Conservation (phyloP, 2,797 vertebrate species). For the Falco berigora region DNA sequence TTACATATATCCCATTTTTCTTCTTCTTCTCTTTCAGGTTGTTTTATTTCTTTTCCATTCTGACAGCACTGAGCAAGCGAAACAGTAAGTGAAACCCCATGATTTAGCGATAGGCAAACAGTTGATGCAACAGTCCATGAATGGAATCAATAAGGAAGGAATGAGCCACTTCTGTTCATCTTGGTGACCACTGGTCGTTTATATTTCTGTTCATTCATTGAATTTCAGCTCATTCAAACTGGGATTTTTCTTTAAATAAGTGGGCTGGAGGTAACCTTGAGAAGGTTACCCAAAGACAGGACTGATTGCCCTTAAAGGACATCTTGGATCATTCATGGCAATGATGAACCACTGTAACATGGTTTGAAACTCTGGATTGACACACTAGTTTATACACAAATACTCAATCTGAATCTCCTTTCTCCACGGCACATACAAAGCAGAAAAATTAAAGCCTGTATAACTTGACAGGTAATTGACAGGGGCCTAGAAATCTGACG, state of each 20-base stretch:
- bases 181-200: background rate
- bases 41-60: background rate
- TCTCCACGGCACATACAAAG: background rate
- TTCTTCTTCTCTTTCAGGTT: background rate
- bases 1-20: background rate
- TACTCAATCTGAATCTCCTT: background rate
- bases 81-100: background rate
- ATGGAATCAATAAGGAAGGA: background rate
- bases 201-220: background rate
- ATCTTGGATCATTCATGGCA: background rate
- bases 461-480: conserved; percentile 40
- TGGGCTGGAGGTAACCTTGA: background rate
- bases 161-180: too few species aligned
- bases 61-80: background rate
- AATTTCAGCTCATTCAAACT: background rate
- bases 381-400: background rate
- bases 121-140: background rate
- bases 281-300: background rate
- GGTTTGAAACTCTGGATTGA: background rate
- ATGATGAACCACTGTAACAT: background rate
- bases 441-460: conserved; percentile 9
- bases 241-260: background rate
- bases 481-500: conserved; percentile 1
- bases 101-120: background rate
- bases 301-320: background rate